Conservation (phyloP, 2,797 vertebrate genomes). For the Eulemur albifrons region DNA sequence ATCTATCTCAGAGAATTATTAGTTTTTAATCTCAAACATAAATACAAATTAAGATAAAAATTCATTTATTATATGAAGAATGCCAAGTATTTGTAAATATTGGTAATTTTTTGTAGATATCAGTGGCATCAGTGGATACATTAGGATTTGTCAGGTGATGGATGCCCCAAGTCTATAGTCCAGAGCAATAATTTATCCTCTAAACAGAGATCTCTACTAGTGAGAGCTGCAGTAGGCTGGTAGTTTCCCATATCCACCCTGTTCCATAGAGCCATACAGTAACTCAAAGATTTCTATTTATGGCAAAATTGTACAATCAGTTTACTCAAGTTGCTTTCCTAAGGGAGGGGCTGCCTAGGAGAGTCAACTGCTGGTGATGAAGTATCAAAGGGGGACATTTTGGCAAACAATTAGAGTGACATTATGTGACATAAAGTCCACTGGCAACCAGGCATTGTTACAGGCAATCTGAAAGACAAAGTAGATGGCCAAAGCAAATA, state of each 20-base stretch:
- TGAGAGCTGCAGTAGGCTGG: background rate
- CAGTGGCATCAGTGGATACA: background rate
- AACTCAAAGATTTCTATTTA: conserved; percentile 26
- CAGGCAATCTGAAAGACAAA: conserved; percentile 11
- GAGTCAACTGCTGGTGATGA: background rate
- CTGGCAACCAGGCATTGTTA: background rate
- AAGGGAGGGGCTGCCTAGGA: background rate
- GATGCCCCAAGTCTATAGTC: background rate
- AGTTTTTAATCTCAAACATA: background rate
- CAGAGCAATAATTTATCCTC: background rate
- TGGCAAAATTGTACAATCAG: background rate
- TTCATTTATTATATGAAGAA: background rate
- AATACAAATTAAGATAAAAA: conserved; percentile 51
- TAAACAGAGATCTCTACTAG: background rate
- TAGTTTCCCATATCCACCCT: background rate
- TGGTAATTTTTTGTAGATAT: conserved; percentile 14
- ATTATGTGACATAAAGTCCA: background rate
- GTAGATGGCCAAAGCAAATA: conserved; percentile 25
- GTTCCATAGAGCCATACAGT: background rate
- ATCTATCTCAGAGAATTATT: conserved; percentile 1
- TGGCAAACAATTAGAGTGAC: background rate
- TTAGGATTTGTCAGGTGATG: background rate
- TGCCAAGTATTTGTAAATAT: background rate
- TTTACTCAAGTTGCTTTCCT: conserved; percentile 31
- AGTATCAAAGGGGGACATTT: background rate